These are phyloP conservation scores for Dendropsophus ebraccatus DNA, from an alignment of 2,113 vertebrate species.

Conservation along the genomic window DNA sequence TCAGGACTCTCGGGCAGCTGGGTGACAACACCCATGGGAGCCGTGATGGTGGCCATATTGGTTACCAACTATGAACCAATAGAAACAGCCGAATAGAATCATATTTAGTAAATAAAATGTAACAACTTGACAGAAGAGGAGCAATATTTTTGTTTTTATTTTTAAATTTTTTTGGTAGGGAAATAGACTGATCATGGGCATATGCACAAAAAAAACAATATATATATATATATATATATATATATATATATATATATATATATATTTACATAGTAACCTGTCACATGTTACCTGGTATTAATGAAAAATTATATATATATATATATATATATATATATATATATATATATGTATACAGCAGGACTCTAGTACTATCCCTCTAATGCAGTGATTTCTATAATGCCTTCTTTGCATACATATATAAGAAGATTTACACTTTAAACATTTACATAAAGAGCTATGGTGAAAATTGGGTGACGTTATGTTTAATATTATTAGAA, in stretches of 20 bases:
- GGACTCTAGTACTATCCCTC: too few relatives aligned
- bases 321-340: background rate
- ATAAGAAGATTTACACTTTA: too few relatives aligned
- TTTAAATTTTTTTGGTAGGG: background rate
- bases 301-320: too few relatives aligned
- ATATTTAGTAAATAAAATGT: background rate
- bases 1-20: background rate
- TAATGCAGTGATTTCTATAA: background rate
- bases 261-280: too few relatives aligned
- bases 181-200: background rate
- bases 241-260: too few relatives aligned
- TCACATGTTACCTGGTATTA: too few relatives aligned
- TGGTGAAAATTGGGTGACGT: background rate
- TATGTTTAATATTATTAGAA: background rate
- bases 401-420: too few relatives aligned
- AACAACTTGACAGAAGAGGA: background rate
- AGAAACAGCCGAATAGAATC: background rate
- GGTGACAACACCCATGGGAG: background rate
- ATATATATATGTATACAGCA: background rate
- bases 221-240: background rate
- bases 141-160: background rate
- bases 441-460: background rate
- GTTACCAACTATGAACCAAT: background rate
- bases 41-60: background rate
- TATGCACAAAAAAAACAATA: background rate